These are phyloP conservation scores for Nephrotoma guestfalica DNA, from an alignment of 2,888 invertebrate genomes.

Conservation along the genomic window DNA sequence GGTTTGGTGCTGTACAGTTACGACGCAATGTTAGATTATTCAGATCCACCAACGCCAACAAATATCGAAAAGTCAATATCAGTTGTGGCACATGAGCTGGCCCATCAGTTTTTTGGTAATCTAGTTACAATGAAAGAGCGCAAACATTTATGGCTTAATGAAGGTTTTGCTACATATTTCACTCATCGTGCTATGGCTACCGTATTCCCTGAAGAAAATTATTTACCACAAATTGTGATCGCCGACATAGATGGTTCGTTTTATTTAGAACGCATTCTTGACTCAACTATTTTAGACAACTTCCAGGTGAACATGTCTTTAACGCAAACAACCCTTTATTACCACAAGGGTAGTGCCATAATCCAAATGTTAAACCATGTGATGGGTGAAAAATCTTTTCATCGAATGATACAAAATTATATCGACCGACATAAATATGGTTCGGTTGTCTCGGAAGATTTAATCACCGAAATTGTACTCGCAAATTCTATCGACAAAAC, in stretches of 20 bases:
- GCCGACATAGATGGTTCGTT: neutral
- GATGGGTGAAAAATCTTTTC: neutral
- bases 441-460: neutral
- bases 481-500: neutral
- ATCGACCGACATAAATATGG: neutral
- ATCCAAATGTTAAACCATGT: neutral
- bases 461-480: neutral
- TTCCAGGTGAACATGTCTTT: neutral
- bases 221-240: neutral
- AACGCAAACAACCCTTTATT: neutral
- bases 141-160: neutral
- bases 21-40: neutral
- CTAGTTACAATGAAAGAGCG: neutral
- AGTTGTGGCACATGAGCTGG: neutral
- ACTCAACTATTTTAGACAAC: neutral
- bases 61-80: neutral
- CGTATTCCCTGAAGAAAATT: neutral
- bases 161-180: neutral
- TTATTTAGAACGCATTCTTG: neutral
- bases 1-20: conserved; percentile 56
- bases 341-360: neutral
- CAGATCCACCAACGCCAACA: neutral
- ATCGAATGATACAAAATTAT: neutral
- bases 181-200: neutral
- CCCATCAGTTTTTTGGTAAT: neutral